Evolutionary conservation across 2,113 vertebrate species (phyloP).

Genomic region (Dipodomys merriami): DNA sequence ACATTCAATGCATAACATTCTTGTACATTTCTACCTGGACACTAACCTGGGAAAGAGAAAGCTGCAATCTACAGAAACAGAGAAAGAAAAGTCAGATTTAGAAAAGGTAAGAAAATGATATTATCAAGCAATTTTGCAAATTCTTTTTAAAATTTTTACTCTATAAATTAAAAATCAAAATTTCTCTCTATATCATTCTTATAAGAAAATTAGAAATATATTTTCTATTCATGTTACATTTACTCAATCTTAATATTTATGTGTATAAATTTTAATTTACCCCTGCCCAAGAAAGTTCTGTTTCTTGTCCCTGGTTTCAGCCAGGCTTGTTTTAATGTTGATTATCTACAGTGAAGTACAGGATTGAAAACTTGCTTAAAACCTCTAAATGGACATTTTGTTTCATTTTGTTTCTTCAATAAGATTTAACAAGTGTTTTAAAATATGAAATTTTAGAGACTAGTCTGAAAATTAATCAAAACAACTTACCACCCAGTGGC

Average conservation of each 20-base stretch:
- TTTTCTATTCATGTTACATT: slow-evolving; percentile 31
- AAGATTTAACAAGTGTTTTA: slow-evolving; percentile 44
- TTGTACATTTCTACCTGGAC: slow-evolving; percentile 41
- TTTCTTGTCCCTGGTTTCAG: slow-evolving; percentile 31
- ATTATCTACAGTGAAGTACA: slow-evolving; percentile 36
- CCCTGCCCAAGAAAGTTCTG: background rate
- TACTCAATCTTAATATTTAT: slow-evolving; percentile 22
- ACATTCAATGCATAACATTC: background rate
- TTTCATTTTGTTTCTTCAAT: slow-evolving; percentile 6
- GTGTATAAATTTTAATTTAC: slow-evolving; percentile 16
- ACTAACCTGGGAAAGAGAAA: slow-evolving; percentile 65
- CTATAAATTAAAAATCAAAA: slow-evolving; percentile 33
- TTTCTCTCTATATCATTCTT: background rate
- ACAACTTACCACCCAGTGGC: slow-evolving; percentile 8
- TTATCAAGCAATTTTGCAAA: slow-evolving; percentile 40
- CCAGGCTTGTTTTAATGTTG: background rate
- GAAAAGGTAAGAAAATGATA: slow-evolving; percentile 51
- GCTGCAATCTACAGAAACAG: slow-evolving; percentile 56
- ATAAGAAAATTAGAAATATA: slow-evolving; percentile 55
- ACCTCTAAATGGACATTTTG: background rate
- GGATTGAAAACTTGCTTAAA: slow-evolving; percentile 37
- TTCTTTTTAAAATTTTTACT: slow-evolving; percentile 35
- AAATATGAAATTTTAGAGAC: slow-evolving; percentile 24
- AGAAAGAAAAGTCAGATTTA: slow-evolving; percentile 61
- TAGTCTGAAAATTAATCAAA: slow-evolving; percentile 44